Percentiles rank a stretch among this genome's conserved stretches.
Evolutionary conservation across 2,113 vertebrate genomes (phyloP).

Genomic region (Macrotis lagotis): DNA sequence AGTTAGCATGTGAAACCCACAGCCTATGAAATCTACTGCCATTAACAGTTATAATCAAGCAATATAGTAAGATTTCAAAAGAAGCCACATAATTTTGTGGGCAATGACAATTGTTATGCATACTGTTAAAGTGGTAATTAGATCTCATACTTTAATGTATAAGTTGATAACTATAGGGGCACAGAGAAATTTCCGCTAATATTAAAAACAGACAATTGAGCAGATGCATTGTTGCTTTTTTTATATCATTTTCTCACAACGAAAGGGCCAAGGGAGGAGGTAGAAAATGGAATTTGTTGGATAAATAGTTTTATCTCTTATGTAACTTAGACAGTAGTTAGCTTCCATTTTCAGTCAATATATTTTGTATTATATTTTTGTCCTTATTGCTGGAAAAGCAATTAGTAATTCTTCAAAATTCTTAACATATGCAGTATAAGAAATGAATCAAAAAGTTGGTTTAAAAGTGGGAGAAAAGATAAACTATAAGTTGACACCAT

Average conservation of each 20-base stretch:
- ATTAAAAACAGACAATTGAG: background rate
- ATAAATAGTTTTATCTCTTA: background rate
- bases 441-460: constrained; percentile 44
- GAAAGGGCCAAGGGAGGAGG: background rate
- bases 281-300: background rate
- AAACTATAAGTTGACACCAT: background rate
- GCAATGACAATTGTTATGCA: background rate
- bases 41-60: background rate
- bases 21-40: background rate
- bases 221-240: background rate
- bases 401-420: background rate
- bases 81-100: constrained; percentile 17
- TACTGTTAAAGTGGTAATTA: background rate
- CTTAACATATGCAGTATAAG: constrained; percentile 16
- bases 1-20: constrained; percentile 40
- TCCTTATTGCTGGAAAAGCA: background rate
- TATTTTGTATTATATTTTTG: constrained; percentile 29
- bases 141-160: background rate
- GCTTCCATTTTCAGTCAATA: constrained; percentile 51
- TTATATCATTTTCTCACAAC: constrained; percentile 8
- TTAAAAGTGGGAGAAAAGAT: constrained; percentile 39
- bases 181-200: background rate
- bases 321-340: background rate
- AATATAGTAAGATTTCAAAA: constrained; percentile 16
- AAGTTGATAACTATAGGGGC: background rate